A percentile compares a stretch with the other conserved stretches of the same genome.
Evolutionary conservation across 2,113 vertebrate species (phyloP).

Genomic region (Gnathochromis pfefferi): DNA sequence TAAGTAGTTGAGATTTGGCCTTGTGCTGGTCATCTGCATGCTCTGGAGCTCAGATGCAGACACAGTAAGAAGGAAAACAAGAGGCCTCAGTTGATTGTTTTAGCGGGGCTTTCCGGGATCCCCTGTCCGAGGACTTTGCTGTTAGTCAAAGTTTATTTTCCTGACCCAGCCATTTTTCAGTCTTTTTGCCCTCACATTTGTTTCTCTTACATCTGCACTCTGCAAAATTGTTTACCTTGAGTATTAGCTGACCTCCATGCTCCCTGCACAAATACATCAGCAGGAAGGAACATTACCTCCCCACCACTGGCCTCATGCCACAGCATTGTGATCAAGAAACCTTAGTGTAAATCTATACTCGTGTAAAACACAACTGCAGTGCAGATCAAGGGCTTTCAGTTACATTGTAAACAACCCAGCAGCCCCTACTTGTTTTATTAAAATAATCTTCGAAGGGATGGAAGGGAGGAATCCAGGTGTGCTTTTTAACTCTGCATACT

Average conservation of each 20-base stretch:
- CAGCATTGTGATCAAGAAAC: conserved; percentile 28
- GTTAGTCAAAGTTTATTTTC: conserved; percentile 44
- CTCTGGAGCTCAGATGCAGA: not conserved
- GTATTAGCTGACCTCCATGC: conserved; percentile 33
- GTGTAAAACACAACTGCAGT: not conserved
- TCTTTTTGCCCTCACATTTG: not conserved
- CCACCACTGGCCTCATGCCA: conserved; percentile 14
- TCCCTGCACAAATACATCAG: conserved; percentile 45
- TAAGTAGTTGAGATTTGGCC: not conserved
- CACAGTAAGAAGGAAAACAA: conserved; percentile 28
- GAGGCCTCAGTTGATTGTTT: conserved; percentile 30
- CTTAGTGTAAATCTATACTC: not conserved
- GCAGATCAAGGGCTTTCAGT: not conserved
- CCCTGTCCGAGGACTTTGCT: not conserved
- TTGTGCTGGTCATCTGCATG: not conserved
- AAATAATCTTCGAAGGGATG: not conserved
- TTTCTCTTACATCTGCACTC: not conserved
- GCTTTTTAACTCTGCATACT: not conserved
- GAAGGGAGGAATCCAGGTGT: not conserved
- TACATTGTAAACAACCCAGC: not conserved
- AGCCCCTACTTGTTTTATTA: not conserved
- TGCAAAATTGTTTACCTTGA: conserved; percentile 26
- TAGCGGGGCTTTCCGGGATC: not conserved
- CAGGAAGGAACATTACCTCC: conserved; percentile 27
- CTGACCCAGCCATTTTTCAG: not conserved